These are phyloP conservation scores for Siphonodentalium dalli DNA, from an alignment of 2,888 invertebrate species.

Conservation along the genomic window DNA sequence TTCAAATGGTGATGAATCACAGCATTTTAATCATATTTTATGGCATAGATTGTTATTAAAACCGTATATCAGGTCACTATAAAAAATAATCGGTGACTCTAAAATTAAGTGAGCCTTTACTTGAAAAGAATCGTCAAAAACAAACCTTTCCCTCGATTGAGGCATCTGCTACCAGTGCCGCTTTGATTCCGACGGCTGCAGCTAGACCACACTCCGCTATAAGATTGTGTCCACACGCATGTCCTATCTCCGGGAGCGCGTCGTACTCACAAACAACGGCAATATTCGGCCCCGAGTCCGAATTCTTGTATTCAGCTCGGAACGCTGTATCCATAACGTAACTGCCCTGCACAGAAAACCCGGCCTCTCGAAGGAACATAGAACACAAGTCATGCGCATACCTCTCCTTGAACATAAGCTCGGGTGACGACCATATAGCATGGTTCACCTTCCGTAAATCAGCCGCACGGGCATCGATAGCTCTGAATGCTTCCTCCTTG, in stretches of 20 bases:
- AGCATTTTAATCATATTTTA: no score
- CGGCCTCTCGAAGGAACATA: slow-evolving; percentile 35
- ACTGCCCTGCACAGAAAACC: slow-evolving; percentile 31
- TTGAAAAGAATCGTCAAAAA: no score
- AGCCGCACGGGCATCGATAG: no score
- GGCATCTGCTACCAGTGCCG: slow-evolving; percentile 37
- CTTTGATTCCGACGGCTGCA: slow-evolving; percentile 53
- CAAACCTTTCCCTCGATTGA: slow-evolving; percentile 24
- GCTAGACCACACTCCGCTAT: slow-evolving; percentile 61
- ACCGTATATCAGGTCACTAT: no score
- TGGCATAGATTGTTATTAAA: no score
- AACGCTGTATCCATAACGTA: slow-evolving; percentile 50
- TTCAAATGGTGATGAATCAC: no score
- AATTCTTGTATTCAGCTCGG: slow-evolving; percentile 33
- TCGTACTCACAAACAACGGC: slow-evolving; percentile 64
- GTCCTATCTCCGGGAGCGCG: slow-evolving; percentile 61
- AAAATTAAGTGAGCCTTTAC: no score
- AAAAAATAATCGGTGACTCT: no score
- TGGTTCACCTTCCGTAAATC: slow-evolving; percentile 40
- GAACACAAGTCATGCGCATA: slow-evolving; percentile 49
- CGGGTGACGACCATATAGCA: slow-evolving; percentile 56
- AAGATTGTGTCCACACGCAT: slow-evolving; percentile 64
- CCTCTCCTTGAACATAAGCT: slow-evolving; percentile 49
- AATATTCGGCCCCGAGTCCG: slow-evolving; percentile 43
- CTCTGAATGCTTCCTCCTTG: no score